Evolutionary conservation across 2,888 invertebrate species (phyloP).

Genomic region (Drosophila histrio): DNA sequence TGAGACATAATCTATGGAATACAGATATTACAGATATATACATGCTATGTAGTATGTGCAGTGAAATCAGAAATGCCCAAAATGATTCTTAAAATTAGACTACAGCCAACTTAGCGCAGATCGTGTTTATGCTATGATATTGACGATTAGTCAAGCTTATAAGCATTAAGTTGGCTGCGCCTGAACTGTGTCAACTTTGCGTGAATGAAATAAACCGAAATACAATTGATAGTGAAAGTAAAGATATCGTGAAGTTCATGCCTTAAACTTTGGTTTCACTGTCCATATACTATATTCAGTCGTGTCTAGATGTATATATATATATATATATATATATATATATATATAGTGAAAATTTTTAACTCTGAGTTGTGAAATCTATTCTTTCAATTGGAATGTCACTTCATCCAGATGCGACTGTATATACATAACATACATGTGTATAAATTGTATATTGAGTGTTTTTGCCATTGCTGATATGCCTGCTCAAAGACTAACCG

Average conservation of each 20-base stretch:
- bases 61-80: background rate
- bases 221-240: too few relatives aligned
- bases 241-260: background rate
- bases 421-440: background rate
- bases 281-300: background rate
- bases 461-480: slow-evolving; percentile 26
- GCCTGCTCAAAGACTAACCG: slow-evolving; percentile 59
- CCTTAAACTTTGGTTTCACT: slow-evolving; percentile 4
- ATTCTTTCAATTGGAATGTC: background rate
- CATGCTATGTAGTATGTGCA: background rate
- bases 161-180: background rate
- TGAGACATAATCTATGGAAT: background rate
- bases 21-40: background rate
- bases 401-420: background rate
- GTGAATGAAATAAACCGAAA: too few relatives aligned
- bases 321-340: too few relatives aligned
- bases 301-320: too few relatives aligned
- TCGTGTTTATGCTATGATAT: background rate
- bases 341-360: background rate
- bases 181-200: background rate
- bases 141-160: background rate
- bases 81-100: background rate
- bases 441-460: slow-evolving; percentile 23
- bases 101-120: background rate
- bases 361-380: background rate